Percentiles rank a stretch among this genome's conserved stretches.
phyloP scores from a whole-genome alignment of 2,113 vertebrate species.

The Panthera uncia region DNA sequence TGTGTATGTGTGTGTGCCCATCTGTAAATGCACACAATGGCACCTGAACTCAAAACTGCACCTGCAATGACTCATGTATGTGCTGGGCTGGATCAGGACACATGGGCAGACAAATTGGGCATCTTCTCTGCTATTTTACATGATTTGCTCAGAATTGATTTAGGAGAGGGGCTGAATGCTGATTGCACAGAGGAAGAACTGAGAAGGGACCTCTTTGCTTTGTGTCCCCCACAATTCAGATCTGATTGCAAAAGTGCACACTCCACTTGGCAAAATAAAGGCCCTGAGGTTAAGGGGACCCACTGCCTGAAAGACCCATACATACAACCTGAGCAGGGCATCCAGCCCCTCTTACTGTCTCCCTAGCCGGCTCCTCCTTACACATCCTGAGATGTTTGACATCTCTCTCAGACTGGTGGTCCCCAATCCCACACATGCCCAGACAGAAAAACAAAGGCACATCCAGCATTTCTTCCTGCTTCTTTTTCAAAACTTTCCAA shows the following conservation, averaged over 20 bases:
- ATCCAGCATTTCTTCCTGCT: neutral
- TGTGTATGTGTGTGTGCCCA: neutral
- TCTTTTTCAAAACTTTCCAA: neutral
- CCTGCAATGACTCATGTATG: accelerated
- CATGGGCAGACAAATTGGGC: accelerated
- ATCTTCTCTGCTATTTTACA: neutral
- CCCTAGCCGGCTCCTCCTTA: neutral
- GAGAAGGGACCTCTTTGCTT: neutral
- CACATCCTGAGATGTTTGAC: neutral
- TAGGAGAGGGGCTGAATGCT: neutral
- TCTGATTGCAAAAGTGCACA: neutral
- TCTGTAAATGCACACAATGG: too few relatives aligned
- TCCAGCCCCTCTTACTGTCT: too few relatives aligned
- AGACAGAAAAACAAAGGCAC: neutral
- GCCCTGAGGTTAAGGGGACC: neutral
- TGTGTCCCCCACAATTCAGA: neutral
- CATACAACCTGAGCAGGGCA: neutral
- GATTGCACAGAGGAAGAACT: neutral
- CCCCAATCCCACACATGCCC: neutral
- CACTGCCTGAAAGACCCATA: too few relatives aligned
- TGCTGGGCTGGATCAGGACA: neutral
- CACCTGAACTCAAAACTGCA: neutral
- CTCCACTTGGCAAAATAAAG: neutral
- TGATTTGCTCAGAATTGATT: neutral
- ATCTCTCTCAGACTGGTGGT: neutral